Percentiles rank a stretch among this genome's conserved stretches.
Evolutionary conservation across 1,140 invertebrate species (phyloP).

Genomic region (Apis cerana): DNA sequence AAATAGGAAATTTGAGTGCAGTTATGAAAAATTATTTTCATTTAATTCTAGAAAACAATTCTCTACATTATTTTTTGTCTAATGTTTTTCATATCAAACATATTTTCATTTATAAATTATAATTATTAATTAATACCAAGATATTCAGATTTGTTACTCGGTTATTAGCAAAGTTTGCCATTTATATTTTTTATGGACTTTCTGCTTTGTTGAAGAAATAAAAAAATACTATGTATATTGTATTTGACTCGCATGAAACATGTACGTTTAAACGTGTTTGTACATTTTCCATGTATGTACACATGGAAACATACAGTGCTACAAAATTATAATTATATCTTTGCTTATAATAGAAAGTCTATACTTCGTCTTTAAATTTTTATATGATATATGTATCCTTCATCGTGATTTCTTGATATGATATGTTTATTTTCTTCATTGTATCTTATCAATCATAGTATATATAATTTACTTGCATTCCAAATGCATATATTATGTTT

Average conservation of each 20-base stretch:
- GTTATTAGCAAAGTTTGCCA: conserved; percentile 19
- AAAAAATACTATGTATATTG: conserved; percentile 17
- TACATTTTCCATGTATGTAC: not conserved
- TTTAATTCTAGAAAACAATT: conserved; percentile 27
- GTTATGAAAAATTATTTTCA: conserved; percentile 48
- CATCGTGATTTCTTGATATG: not conserved
- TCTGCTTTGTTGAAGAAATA: conserved; percentile 23
- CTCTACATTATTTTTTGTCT: conserved; percentile 40
- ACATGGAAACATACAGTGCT: not conserved
- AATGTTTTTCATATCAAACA: conserved; percentile 50
- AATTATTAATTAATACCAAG: conserved; percentile 26
- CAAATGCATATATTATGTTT: conserved; percentile 33
- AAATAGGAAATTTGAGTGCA: conserved; percentile 44
- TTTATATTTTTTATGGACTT: conserved; percentile 20
- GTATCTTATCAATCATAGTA: not conserved
- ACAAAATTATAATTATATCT: not conserved
- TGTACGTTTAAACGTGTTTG: not conserved
- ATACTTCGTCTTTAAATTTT: not conserved
- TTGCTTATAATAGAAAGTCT: not conserved
- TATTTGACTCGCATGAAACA: not conserved
- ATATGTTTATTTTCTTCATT: conserved; percentile 4
- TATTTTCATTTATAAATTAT: conserved; percentile 47
- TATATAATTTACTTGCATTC: conserved; percentile 27
- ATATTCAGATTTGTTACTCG: conserved; percentile 24
- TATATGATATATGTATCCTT: conserved; percentile 4